Evolutionary conservation across 2,888 invertebrate species (phyloP), one percentile per base, ranked within the genome.

Genomic region (Esperia sulphurella): DNA sequence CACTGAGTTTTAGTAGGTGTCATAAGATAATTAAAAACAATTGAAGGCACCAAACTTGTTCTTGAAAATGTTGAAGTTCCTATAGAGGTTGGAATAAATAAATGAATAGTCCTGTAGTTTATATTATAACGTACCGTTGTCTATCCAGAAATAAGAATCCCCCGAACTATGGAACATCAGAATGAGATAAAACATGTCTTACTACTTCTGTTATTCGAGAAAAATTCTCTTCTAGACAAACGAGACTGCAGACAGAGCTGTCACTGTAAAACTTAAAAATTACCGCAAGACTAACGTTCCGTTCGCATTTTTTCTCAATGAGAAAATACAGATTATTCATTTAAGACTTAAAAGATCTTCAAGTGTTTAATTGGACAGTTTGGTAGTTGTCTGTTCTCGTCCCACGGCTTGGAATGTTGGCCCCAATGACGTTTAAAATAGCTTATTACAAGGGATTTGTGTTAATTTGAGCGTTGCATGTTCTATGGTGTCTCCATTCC

Each of bases 351-450:
- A 50, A 41, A 47, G 47, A 53, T 48, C 41, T 52, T 55, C 52
- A 51, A 58, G 64, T 59, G 58, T 58, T 59, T 72, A 69, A 70
- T 78, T 71, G 65, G 57, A 51, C 55, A 55, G 62, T 60, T 59
- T 51, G 45, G 57, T 55, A 58, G 48, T 52, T 56, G 55, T 46
- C n/a, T 35, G 10, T 35, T 35, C 31, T 4, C 59, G 56, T 68
- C 76, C 63, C 75, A 75, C 71, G 74, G 65, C 61, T 65, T 51
- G 51, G 52, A 66, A 66, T 56, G 61, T 51, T 71, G 73, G 61
- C 75, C 79, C 59, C 63, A 80, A 81, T 83, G 75, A 72, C 63
- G 58, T 66, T 68, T 68, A 67, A 21, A 76, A 73, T 65, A 63
- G 61, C 61, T 46, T 49, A 49, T 57, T 55, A 21, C 5, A 21